Evolutionary conservation across 2,888 invertebrate genomes (phyloP), one percentile per base, ranked within the genome.

Genomic region (Minunthozetes semirufus): DNA sequence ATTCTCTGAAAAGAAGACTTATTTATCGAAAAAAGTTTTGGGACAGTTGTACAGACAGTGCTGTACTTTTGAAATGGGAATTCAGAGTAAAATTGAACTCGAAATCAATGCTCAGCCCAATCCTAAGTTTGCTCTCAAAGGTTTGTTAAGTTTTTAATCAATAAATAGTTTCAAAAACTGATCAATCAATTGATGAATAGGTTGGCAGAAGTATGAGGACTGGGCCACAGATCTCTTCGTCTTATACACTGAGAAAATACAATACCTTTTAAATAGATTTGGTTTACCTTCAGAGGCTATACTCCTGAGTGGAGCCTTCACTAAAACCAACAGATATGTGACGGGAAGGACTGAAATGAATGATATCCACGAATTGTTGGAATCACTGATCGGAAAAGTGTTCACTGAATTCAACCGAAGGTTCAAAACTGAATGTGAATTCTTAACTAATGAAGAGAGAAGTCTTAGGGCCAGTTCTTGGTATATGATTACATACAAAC

Each of bases 41-140:
- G 79, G 79, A 13, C 72, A 74, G 13, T 66, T 79, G 0, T 79
- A 78, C 59, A 72, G 79, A 61, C 74, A 73, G 5, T 76, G 75
- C 13, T 48, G 75, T 27, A 68, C 63, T 27, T 71, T 79, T 22
- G 76, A 77, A 50, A 70, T 71, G 1, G 71, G 75, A 46, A 74
- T 78, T 13, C 22, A 59, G 9, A 22, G 25, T n/a, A 25, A 56
- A 17, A 29, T 22, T 22, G 46, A 59, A 33, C 19, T 42, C 1
- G 19, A 46, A 61, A 61, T 38, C 61, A 25, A 72, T 1, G 22
- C 29, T 15, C 8, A 71, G 13, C 29, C 71, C n/a, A 61, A 61
- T 19, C 17, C 50, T 29, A 38, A 33, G 3, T 27, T 38, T 19
- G 38, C 11, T 1, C 6, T 68, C 1, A 38, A 68, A 42, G 68